Percentiles rank a stretch among this genome's conserved stretches.
Evolutionary conservation across 2,888 invertebrate genomes (phyloP).

Genomic region (Ariolimax columbianus): DNA sequence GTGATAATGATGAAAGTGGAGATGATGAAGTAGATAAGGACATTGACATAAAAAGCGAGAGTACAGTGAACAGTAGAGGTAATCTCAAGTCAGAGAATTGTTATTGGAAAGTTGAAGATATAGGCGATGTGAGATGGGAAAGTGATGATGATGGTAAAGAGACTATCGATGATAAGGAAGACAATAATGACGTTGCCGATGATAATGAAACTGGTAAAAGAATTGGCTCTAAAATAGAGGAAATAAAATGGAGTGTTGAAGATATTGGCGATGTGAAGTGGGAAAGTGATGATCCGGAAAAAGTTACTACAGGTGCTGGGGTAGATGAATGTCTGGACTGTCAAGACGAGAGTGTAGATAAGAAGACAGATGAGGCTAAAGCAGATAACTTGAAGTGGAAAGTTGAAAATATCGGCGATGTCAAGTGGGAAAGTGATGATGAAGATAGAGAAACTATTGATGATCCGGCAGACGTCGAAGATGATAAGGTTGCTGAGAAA

Average conservation of each 20-base stretch:
- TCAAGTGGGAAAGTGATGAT: background rate
- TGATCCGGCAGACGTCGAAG: background rate
- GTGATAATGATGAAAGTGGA: background rate
- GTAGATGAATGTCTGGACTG: background rate
- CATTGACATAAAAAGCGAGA: background rate
- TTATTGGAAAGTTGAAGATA: background rate
- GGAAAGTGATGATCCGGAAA: background rate
- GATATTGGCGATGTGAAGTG: constrained; percentile 3
- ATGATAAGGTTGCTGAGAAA: background rate
- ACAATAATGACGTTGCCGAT: background rate
- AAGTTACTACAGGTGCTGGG: background rate
- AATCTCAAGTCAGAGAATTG: background rate
- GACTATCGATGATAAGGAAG: background rate
- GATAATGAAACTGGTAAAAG: background rate
- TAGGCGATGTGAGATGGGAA: background rate
- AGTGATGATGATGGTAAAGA: too few relatives aligned
- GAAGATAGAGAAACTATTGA: background rate
- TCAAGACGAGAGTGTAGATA: background rate
- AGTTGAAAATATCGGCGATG: constrained; percentile 4
- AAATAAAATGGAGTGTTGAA: background rate
- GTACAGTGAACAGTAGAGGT: background rate
- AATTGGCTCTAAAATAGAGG: background rate
- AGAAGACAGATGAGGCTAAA: background rate
- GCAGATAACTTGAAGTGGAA: background rate
- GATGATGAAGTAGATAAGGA: background rate